Base-by-base conservation (phyloP, 2,797 vertebrate genomes). In the Arctocebus calabarensis region DNA sequence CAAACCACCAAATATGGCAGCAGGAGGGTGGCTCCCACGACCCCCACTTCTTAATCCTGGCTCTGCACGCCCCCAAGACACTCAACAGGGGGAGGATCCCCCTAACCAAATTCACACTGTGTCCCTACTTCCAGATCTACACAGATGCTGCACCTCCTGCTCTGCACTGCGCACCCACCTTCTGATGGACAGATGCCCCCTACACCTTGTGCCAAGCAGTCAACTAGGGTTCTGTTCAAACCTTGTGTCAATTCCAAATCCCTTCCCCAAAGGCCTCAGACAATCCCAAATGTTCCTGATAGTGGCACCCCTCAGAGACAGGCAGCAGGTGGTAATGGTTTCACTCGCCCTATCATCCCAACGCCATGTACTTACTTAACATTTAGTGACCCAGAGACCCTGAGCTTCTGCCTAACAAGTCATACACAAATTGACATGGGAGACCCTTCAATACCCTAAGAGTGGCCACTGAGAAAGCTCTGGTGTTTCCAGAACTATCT, bases 241-340 rank as follows among this genome's bases (percentile, higher is more conserved):
- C 84, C 74, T 40, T 52, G 22, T 14, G 3, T 2, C 43, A 61
- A 43, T 27, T 73, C 48, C 85, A 34, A 52, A 81, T 75, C 66
- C 45, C 87, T 52, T 81, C 88, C 68, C 71, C 40, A 52, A 97
- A 88, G 45, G 57, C 27, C 55, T 73, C 45, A 2, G 48, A 59
- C 11, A 78, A 23, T 82, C 70, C 84, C 61, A 45, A 81, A 45
- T 7, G 7, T 25, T 70, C 0, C 29, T 66, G 43, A 59, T 0
- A 0, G 62, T 8, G 75, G 55, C 34, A 55, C 0, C 55, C 48
- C 40, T n/a, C 55, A 55, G 81, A 57, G 61, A 62, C 0, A 22
- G 68, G 82, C 70, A 75, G 32, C 55, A 70, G 23, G 29, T 2
- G 48, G 52, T 16, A 23, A 40, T 2, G n/a, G 37, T 45, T 84